These are phyloP conservation scores for Scaptomyza parva DNA, from an alignment of 2,888 invertebrate genomes.

Conservation along the genomic window DNA sequence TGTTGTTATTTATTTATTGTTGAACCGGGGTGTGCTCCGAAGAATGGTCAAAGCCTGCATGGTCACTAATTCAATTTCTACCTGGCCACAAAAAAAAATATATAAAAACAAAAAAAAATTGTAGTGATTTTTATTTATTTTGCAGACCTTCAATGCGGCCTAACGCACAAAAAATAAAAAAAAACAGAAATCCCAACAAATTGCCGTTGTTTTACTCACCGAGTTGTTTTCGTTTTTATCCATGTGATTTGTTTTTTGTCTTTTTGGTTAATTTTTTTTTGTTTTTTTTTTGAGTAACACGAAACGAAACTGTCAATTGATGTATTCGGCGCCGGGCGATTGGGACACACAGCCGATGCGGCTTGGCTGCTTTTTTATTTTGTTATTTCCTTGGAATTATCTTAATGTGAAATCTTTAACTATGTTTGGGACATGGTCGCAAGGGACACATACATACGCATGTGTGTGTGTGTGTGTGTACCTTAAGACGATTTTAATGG, in stretches of 20 bases:
- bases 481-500: slow-evolving; percentile 74
- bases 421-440: slow-evolving; percentile 76
- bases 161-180: slow-evolving; percentile 59
- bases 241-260: slow-evolving; percentile 7
- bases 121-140: slow-evolving; percentile 33
- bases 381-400: slow-evolving; percentile 77
- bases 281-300: slow-evolving; percentile 57
- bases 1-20: slow-evolving; percentile 9
- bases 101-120: slow-evolving; percentile 1
- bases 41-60: slow-evolving; percentile 67
- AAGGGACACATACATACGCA: slow-evolving; percentile 59
- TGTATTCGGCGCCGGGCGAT: slow-evolving; percentile 64
- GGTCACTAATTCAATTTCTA: slow-evolving; percentile 64
- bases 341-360: slow-evolving; percentile 47
- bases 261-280: slow-evolving; percentile 31
- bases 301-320: slow-evolving; percentile 78
- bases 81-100: slow-evolving; percentile 52
- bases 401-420: slow-evolving; percentile 78
- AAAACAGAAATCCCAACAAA: slow-evolving; percentile 60
- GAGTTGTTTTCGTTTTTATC: slow-evolving; percentile 8
- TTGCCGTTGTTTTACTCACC: slow-evolving; percentile 46
- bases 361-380: slow-evolving; percentile 40
- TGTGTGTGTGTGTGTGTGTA: slow-evolving; percentile 29
- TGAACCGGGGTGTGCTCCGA: slow-evolving; percentile 57
- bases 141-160: slow-evolving; percentile 71